Evolutionary conservation across 1,140 invertebrate species (phyloP), one percentile per base, ranked within the genome.

Genomic region (Pararge aegeria): DNA sequence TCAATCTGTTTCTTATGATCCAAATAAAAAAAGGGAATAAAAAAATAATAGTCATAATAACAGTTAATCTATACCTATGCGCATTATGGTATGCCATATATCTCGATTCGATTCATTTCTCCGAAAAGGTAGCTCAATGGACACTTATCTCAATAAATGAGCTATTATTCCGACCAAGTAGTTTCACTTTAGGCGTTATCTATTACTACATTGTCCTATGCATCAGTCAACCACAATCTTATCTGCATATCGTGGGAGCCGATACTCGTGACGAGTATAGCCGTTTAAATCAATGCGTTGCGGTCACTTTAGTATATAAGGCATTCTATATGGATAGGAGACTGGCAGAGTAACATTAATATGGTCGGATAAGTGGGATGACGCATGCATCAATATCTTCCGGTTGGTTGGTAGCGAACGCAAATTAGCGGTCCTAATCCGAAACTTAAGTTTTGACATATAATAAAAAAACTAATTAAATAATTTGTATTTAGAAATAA

Each of bases 221-320:
- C 83, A 89, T 89, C 84, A 86, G 81, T 83, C 79, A 82, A 72
- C 75, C 73, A 74, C 74, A 82, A 87, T 87, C 83, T 89, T 83
- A 89, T 89, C 86, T 78, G 46, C 55, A 72, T 75, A 89, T 89
- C 86, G 86, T 87, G 86, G 79, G 86, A 89, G 78, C 68, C 68
- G 51, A 73, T 77, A 73, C 64, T 84, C 71, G 69, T 73, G 69
- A 71, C 66, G 63, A 62, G 51, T 63, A 58, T 64, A 62, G 67
- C 55, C 73, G 61, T 70, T 73, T 66, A 66, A 70, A 74, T 76
- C 53, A 70, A 66, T 75, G 68, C 79, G 70, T 69, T 60, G 46
- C 66, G 71, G 74, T 70, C 61, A 68, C 57, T 67, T 61, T 37
- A 53, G 54, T 61, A 55, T 53, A 61, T 49, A 61, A 52, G 54